Conservation (phyloP, 1,140 invertebrate species). For the Bombus haemorrhoidalis region DNA sequence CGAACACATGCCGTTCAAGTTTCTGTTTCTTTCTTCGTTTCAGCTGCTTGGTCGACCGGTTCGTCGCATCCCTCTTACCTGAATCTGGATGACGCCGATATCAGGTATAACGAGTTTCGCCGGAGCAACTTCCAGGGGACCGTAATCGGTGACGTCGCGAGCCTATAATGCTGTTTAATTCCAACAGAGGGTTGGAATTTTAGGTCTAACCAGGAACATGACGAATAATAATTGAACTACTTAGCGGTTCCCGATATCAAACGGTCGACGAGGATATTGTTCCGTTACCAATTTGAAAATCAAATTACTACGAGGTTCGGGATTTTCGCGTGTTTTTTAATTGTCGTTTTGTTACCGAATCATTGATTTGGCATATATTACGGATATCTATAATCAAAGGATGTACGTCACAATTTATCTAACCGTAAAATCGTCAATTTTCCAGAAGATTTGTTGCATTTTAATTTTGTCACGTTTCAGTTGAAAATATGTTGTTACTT, state of each 20-base stretch:
- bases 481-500: neutral
- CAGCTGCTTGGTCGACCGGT: neutral
- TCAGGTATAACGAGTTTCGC: slow-evolving; percentile 48
- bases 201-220: neutral
- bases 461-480: neutral
- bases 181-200: neutral
- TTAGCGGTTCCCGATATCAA: neutral
- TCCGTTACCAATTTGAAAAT: neutral
- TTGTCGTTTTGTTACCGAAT: neutral
- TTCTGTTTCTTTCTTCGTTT: slow-evolving; percentile 15
- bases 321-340: neutral
- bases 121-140: neutral
- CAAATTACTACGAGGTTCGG: neutral
- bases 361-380: neutral
- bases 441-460: neutral
- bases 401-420: too few species aligned
- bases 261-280: neutral
- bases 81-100: slow-evolving; percentile 17
- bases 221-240: neutral
- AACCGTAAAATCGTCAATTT: neutral
- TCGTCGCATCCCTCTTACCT: slow-evolving; percentile 25
- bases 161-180: slow-evolving; percentile 13
- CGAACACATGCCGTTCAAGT: slow-evolving; percentile 2
- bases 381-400: too few species aligned
- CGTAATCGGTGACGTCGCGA: slow-evolving; percentile 21